These are phyloP conservation scores for Catocala sponsa DNA, from an alignment of 2,888 invertebrate species.

Conservation along the genomic window DNA sequence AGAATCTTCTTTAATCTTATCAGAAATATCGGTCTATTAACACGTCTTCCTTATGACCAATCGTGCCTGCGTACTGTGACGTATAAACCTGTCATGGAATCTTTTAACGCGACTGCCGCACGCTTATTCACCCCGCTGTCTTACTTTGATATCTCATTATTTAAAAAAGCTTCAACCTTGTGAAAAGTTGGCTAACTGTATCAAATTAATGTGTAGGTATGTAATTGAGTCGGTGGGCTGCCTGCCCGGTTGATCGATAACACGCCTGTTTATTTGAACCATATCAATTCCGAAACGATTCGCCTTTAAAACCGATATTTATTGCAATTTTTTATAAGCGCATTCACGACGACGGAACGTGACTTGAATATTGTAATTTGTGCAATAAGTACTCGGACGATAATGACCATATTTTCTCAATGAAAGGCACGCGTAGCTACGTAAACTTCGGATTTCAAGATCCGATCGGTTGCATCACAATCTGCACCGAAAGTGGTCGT, in stretches of 20 bases:
- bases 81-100: not conserved
- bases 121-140: slow-evolving; percentile 19
- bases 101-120: not conserved
- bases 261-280: slow-evolving; percentile 64
- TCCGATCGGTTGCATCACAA: slow-evolving; percentile 75
- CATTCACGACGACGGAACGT: slow-evolving; percentile 61
- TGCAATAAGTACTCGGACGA: slow-evolving; percentile 61
- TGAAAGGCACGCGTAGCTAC: slow-evolving; percentile 60
- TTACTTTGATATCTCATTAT: slow-evolving; percentile 40
- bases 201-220: slow-evolving; percentile 46
- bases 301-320: slow-evolving; percentile 62
- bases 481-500: slow-evolving; percentile 82
- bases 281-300: slow-evolving; percentile 62
- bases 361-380: slow-evolving; percentile 72
- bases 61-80: slow-evolving; percentile 1
- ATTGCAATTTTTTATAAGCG: slow-evolving; percentile 60
- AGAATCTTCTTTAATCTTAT: slow-evolving; percentile 20
- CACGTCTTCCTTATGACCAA: slow-evolving; percentile 11
- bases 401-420: slow-evolving; percentile 72
- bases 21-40: slow-evolving; percentile 18
- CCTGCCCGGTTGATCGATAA: slow-evolving; percentile 57
- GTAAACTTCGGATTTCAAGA: slow-evolving; percentile 63
- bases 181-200: slow-evolving; percentile 44
- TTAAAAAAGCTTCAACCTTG: slow-evolving; percentile 40
- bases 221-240: slow-evolving; percentile 34